These are phyloP conservation scores for Podarcis lilfordi DNA, from an alignment of 2,797 vertebrate species.

Conservation along the genomic window DNA sequence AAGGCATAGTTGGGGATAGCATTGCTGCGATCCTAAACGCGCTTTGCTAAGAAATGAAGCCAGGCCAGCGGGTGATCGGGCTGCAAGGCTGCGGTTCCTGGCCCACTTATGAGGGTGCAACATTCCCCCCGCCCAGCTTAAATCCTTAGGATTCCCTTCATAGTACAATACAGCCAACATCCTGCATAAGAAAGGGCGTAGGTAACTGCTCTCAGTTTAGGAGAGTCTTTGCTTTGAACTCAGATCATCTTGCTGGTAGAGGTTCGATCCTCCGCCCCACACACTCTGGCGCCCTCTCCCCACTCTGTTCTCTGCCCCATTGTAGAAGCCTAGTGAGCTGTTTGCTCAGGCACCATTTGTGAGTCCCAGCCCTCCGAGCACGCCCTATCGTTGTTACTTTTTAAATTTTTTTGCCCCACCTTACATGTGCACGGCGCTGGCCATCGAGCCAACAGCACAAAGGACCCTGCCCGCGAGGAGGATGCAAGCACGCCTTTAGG, in stretches of 20 bases:
- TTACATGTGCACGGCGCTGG: not conserved
- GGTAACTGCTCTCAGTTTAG: too few species aligned
- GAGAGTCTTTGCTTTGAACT: too few species aligned
- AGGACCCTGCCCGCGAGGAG: too few species aligned
- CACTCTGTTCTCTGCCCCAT: too few species aligned
- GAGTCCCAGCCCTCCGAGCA: not conserved
- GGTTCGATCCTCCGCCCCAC: not conserved
- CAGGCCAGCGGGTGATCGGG: too few species aligned
- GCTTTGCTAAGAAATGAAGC: not conserved
- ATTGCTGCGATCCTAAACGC: too few species aligned
- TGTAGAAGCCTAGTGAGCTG: not conserved
- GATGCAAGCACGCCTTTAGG: not conserved
- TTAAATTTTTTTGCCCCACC: too few species aligned
- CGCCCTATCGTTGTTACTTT: too few species aligned
- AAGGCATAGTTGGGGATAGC: not conserved
- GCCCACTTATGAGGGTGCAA: not conserved
- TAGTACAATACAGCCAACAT: not conserved
- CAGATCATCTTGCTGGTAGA: too few species aligned
- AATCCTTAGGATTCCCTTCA: not conserved
- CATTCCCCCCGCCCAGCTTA: too few species aligned
- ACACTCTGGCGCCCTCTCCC: not conserved
- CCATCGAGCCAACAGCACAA: not conserved
- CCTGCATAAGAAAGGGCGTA: fast-evolving
- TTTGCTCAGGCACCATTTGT: not conserved
- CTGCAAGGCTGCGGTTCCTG: not conserved